Evolutionary conservation across 2,113 vertebrate species (phyloP), one percentile per base, ranked within the genome.

Genomic region (Parus major): DNA sequence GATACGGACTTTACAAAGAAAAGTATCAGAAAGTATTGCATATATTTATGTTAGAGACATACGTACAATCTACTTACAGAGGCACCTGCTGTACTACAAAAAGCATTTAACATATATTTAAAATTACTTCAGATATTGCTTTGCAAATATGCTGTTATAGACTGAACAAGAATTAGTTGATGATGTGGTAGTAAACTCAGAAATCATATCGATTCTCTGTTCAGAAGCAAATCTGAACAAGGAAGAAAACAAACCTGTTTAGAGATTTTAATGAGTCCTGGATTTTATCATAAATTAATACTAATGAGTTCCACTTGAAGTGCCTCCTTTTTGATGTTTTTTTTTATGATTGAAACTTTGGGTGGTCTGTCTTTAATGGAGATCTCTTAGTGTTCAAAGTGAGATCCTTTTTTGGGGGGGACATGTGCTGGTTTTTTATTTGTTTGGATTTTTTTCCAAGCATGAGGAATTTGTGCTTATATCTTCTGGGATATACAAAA

Each of bases 301-400:
- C 28, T 90, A 85, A 87, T 85, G 83, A 82, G 83, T 92, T 96
- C 86, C 83, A 60, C 65, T 95, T 81, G 59, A 93, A 93, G 42
- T 88, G 41, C 87, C 59, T 91, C 63, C 72, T 94, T 83, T 96
- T 94, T 95, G 86, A 93, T 92, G 16, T 90, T 96, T 71, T 42
- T 42, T 79, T 95, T 79, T 72, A 41, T 95, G 86, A 81, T 95
- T 96, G 86, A 95, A 93, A 90, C 91, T 86, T 96, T 93, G 47
- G 64, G 55, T 93, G 79, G 63, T 88, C 87, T 96, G 89, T 93
- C 76, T 96, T 92, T 92, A 96, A 89, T 79, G 77, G 75, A 90
- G 63, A 92, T 95, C 47, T 82, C 79, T 86, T 93, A 35, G 78
- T 94, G 83, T 95, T 97, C 79, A 97, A 79, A 96, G 95, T 95